These are phyloP conservation scores for Tringa solitaria DNA, from an alignment of 2,113 vertebrate species.

Conservation along the genomic window DNA sequence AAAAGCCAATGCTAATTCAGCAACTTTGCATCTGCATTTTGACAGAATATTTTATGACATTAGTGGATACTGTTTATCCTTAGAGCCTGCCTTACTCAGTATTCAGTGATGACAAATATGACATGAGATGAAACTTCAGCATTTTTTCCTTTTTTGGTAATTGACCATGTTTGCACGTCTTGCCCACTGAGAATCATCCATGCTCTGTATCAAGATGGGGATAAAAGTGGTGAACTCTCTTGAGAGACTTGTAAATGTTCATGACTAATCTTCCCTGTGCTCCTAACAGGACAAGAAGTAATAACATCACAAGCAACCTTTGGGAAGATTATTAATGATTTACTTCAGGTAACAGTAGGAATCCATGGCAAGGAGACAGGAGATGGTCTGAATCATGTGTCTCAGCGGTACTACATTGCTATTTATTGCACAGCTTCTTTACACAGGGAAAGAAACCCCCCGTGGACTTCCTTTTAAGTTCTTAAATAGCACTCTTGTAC, in stretches of 20 bases:
- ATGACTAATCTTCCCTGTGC: not conserved
- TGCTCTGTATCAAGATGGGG: not conserved
- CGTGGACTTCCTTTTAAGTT: not conserved
- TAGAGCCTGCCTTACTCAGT: not conserved
- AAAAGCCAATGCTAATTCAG: not conserved
- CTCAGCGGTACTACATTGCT: not conserved
- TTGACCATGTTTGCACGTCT: not conserved
- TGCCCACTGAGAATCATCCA: not conserved
- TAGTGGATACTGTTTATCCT: not conserved
- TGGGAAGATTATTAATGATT: not conserved
- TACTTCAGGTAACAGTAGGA: not conserved
- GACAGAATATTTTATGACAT: not conserved
- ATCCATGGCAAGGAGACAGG: not conserved
- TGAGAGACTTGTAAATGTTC: not conserved
- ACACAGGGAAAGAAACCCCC: not conserved
- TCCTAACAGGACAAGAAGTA: not conserved
- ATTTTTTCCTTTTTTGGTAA: not conserved
- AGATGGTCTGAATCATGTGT: not conserved
- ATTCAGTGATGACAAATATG: not conserved
- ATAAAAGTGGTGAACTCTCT: not conserved
- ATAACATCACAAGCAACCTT: not conserved
- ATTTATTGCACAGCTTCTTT: not conserved
- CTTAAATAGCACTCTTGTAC: not conserved
- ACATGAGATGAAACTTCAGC: not conserved
- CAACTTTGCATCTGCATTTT: not conserved